phyloP scores from a whole-genome alignment of 2,113 vertebrate species.

The Meleagris gallopavo region DNA sequence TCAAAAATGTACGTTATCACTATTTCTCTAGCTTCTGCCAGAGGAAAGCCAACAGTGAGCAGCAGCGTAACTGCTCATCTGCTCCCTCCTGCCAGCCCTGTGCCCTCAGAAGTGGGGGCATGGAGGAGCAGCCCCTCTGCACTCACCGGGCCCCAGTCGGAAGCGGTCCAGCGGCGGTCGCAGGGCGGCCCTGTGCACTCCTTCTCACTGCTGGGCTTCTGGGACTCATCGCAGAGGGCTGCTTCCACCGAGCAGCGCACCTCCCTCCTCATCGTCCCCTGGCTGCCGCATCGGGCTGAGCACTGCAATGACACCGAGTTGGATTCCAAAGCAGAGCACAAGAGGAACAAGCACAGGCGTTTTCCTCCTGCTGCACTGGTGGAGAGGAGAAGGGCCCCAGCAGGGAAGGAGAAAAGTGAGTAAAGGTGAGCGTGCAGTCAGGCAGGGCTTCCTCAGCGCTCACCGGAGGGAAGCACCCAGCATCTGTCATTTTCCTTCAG shows the following conservation, averaged over 20 bases:
- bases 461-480: background rate
- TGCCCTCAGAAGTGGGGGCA: accelerated
- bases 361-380: background rate
- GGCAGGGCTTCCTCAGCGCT: background rate
- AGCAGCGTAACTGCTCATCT: accelerated
- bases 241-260: conserved; percentile 87
- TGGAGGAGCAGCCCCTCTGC: background rate
- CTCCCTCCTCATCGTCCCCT: conserved; percentile 81
- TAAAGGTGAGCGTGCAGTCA: background rate
- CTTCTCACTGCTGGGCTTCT: conserved; percentile 77
- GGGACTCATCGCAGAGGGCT: conserved; percentile 78
- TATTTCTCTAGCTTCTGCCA: background rate
- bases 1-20: background rate
- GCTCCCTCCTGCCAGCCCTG: background rate
- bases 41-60: background rate
- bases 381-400: background rate
- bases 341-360: accelerated
- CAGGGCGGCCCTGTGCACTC: conserved; percentile 83
- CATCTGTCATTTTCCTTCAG: background rate
- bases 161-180: conserved; percentile 85
- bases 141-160: conserved; percentile 92
- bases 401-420: background rate
- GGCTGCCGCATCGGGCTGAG: conserved; percentile 80
- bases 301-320: conserved; percentile 68
- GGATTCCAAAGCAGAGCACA: accelerated